These are phyloP conservation scores for Lethrus apterus DNA, from an alignment of 1,140 invertebrate genomes.

Conservation along the genomic window DNA sequence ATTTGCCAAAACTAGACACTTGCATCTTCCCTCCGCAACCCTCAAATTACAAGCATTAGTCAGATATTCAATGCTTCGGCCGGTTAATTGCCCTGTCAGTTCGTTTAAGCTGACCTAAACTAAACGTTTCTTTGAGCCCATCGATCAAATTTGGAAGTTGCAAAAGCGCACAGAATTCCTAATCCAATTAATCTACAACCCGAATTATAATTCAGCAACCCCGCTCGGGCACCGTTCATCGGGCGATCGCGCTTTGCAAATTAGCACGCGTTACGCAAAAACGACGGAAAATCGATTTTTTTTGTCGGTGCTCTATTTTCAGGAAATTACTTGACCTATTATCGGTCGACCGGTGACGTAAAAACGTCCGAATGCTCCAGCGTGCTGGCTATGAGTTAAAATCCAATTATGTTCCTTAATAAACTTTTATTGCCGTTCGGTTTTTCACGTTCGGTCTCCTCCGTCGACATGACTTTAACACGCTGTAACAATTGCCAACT, in stretches of 20 bases:
- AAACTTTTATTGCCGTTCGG: no score
- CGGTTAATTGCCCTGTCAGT: constrained; percentile 13
- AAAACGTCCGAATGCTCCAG: no score
- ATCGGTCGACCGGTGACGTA: no score
- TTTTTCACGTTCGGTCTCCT: no score
- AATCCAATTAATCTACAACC: constrained; percentile 12
- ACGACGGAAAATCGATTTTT: no score
- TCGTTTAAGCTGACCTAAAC: constrained; percentile 14
- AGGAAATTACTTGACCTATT: no score
- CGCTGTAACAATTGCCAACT: no score
- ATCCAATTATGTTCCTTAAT: no score
- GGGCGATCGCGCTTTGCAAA: constrained; percentile 4
- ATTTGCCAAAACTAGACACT: constrained; percentile 13
- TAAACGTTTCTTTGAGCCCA: constrained; percentile 13
- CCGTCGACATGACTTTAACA: no score
- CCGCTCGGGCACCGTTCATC: no score
- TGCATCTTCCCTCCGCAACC: constrained; percentile 12
- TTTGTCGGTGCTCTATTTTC: no score
- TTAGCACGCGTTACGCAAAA: constrained; percentile 5
- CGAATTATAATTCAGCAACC: constrained; percentile 9
- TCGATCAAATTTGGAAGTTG: constrained; percentile 12
- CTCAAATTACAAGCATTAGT: constrained; percentile 19
- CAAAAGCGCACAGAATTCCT: constrained; percentile 15
- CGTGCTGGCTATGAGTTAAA: no score
- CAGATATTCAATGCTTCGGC: constrained; percentile 16